Conservation (phyloP, 2,113 vertebrate species). For the Ciconia maguari region DNA sequence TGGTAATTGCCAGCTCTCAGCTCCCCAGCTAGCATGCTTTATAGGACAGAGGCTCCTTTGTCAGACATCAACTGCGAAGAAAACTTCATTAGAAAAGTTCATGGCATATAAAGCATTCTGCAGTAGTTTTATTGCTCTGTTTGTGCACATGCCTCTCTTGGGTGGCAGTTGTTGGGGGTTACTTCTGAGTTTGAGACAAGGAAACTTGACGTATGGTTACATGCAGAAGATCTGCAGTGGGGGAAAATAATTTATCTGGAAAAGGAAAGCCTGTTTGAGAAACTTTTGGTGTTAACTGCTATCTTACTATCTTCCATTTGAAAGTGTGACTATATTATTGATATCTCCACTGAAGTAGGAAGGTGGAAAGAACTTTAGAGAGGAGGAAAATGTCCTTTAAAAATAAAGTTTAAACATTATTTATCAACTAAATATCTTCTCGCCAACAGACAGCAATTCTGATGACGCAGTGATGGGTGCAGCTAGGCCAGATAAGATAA, state of each 20-base stretch:
- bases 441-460: neutral
- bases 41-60: neutral
- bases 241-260: neutral
- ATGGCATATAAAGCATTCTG: neutral
- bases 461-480: neutral
- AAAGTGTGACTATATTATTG: neutral
- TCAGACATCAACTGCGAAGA: neutral
- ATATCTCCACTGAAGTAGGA: neutral
- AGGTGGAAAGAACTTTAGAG: neutral
- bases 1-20: neutral
- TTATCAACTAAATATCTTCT: neutral
- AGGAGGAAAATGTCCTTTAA: neutral
- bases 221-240: neutral
- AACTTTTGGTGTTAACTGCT: neutral
- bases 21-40: neutral
- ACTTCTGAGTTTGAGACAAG: neutral
- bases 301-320: neutral
- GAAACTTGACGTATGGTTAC: neutral
- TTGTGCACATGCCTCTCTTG: neutral
- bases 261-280: neutral
- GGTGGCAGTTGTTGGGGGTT: neutral
- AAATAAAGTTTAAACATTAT: neutral
- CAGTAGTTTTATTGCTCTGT: neutral
- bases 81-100: neutral
- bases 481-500: neutral